Evolutionary conservation across 1,140 invertebrate species (phyloP), one percentile per base, ranked within the genome.

Genomic region (Drosophila bocqueti): DNA sequence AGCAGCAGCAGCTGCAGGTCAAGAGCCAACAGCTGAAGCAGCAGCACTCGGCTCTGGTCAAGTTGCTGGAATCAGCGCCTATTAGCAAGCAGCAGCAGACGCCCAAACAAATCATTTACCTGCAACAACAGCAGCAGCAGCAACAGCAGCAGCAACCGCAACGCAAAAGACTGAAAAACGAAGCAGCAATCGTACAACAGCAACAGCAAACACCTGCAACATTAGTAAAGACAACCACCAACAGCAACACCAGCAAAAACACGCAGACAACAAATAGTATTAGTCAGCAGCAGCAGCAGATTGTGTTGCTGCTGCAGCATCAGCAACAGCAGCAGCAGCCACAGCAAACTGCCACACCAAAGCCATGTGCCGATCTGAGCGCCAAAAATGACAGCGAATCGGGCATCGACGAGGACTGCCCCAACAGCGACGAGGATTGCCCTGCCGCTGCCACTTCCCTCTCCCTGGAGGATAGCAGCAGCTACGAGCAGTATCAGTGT

Each of bases 91-190:
- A 85, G n/a, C 87, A 89, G 55, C 81, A 81, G n/a, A 83, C 45
- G 60, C 68, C 76, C 52, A 80, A 76, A 57, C 87, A 91, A 82
- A 91, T 91, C 72, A 83, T 91, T 83, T 91, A 91, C 64, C 74
- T 91, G 76, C 78, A 79, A 46, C 65, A 81, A 40, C 81, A 83
- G 52, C 65, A 81, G 52, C 65, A 81, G 40, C 81, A 77, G 38
- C 77, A 82, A 13, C 73, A 80, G 10, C 77, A 63, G 21, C 64
- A 77, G 47, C 84, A 76, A 81, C 81, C 76, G 83, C 84, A 91
- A 92, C 91, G 82, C 68, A 91, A 90, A 91, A 92, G 91, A 92
- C 91, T 92, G 87, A 92, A 91, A 90, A 92, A 90, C 63, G 86
- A 89, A 65, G 77, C 81, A 79, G 58, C 63, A 72, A 77, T 67